A percentile compares a stretch with the other conserved stretches of the same genome.
These are phyloP conservation scores for Listrodromus nycthemerus DNA, from an alignment of 2,888 invertebrate genomes.

Conservation along the genomic window DNA sequence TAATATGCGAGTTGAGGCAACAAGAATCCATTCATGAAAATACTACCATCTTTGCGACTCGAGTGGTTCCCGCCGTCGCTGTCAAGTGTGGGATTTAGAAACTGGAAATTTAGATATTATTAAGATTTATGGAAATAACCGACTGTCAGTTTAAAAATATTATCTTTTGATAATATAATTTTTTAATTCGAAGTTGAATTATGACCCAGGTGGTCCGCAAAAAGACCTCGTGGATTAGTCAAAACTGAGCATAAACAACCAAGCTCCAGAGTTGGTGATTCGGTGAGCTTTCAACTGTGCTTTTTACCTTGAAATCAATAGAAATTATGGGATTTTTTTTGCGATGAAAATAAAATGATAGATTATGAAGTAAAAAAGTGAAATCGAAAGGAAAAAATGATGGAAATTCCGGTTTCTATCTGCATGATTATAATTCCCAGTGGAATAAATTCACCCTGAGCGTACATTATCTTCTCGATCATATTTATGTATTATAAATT, in stretches of 20 bases:
- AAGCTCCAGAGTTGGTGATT: too few relatives aligned
- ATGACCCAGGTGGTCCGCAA: too few relatives aligned
- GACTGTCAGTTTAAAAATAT: not conserved
- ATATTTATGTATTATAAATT: slow-evolving; percentile 40
- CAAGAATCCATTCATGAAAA: not conserved
- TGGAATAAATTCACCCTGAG: not conserved
- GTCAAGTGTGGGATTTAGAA: not conserved
- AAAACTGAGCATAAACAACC: too few relatives aligned
- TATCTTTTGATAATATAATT: not conserved
- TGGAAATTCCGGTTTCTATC: not conserved
- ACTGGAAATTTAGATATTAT: not conserved
- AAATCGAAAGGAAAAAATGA: not conserved
- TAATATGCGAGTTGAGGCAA: not conserved
- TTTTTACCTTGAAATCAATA: too few relatives aligned
- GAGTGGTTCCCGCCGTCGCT: not conserved
- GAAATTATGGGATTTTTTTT: too few relatives aligned
- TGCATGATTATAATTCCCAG: not conserved
- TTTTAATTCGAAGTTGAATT: too few relatives aligned
- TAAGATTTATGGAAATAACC: not conserved
- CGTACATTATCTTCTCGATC: slow-evolving; percentile 6
- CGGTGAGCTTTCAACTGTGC: too few relatives aligned
- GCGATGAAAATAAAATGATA: too few relatives aligned
- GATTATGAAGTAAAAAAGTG: too few relatives aligned
- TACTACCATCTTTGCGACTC: not conserved
- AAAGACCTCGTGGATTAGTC: too few relatives aligned